Evolutionary conservation across 2,888 invertebrate genomes (phyloP), one percentile per base, ranked within the genome.

Genomic region (Encarsia formosa): DNA sequence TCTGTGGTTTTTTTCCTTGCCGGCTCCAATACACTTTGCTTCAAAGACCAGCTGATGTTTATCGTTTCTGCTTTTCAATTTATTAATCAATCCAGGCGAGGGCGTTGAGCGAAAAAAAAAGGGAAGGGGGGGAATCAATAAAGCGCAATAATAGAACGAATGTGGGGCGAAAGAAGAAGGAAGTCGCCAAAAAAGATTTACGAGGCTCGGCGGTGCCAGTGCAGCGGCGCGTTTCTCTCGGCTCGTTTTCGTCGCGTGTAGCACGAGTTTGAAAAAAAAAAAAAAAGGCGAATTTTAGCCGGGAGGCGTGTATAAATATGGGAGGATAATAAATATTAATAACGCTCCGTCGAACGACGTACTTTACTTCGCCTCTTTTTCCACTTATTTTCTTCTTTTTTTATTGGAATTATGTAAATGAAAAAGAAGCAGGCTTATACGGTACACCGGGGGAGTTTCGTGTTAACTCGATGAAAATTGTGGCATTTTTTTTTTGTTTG

Each of bases 301-400:
- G 19, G 54, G 54, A 52, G 56, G 52, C 46, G 46, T 43, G 51
- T 52, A 57, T 57, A 55, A 55, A 56, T 45, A 49, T 55, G 54
- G 60, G n/a, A n/a, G 42, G 51, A 51, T 51, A 55, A 57, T 59
- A 58, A 57, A 59, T 58, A 58, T 54, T 55, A 53, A 61, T 57
- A 54, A n/a, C 31, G 31, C 50, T 44, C 37, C 22, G 22, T 3
- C 46, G 43, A 53, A 51, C 41, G 48, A 51, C 51, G 50, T 48
- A 35, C 49, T 49, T 45, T 54, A n/a, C 24, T 46, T 53, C 52
- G 47, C 16, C 31, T 16, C 38, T 35, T 5, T 18, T 16, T 5
- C 18, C n/a, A 18, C 18, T 18, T 35, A 35, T 18, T 16, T 9
- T 18, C 22, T 24, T 41, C n/a, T n/a, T 13, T 22, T 47, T 56